Conservation (phyloP, 2,113 vertebrate species). For the Mormyrus iriodes region DNA sequence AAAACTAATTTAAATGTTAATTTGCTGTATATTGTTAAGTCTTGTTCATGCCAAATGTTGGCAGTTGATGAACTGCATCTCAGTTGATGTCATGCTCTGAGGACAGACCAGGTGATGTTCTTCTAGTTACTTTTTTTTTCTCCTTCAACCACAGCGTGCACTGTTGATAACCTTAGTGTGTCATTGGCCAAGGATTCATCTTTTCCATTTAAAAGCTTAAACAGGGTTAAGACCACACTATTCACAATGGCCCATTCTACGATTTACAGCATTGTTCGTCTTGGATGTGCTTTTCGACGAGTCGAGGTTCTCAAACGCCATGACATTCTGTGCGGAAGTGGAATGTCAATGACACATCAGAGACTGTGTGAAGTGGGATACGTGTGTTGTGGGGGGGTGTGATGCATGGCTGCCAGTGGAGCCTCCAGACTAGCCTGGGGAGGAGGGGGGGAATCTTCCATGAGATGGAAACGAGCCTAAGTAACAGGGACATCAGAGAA, state of each 20-base stretch:
- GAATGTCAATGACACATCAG: neutral
- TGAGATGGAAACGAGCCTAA: neutral
- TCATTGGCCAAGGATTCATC: neutral
- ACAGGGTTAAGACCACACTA: neutral
- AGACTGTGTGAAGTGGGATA: neutral
- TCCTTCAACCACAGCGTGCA: neutral
- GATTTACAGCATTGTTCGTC: neutral
- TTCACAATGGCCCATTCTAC: neutral
- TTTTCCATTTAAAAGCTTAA: neutral
- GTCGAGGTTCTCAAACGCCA: neutral
- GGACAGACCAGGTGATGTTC: neutral
- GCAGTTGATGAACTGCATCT: neutral
- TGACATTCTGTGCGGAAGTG: neutral
- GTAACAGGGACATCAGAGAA: conserved; percentile 7
- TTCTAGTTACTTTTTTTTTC: neutral
- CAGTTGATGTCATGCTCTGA: neutral
- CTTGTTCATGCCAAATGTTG: neutral
- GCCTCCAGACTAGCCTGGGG: neutral
- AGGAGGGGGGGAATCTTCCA: neutral
- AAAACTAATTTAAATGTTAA: conserved; percentile 8
- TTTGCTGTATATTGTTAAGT: conserved; percentile 6
- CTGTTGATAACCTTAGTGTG: neutral
- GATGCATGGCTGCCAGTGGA: neutral
- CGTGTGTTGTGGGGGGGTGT: neutral
- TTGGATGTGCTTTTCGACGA: neutral